phyloP scores from a whole-genome alignment of 2,888 invertebrate genomes.

The Lasius fuliginosus region DNA sequence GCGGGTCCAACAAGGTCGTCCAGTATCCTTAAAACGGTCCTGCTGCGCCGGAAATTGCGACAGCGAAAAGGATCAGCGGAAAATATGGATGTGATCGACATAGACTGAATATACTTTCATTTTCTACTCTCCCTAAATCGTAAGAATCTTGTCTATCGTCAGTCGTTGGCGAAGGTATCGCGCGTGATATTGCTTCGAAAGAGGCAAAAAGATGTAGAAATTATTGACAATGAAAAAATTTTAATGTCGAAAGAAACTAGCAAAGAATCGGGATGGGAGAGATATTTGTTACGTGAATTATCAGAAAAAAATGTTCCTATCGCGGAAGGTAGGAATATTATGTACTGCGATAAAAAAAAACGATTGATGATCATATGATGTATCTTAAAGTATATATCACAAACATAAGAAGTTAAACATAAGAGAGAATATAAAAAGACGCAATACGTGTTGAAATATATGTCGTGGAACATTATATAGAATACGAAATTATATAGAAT shows the following conservation, averaged over 20 bases:
- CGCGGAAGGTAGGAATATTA: background rate
- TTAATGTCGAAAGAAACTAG: background rate
- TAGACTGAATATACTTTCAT: slow-evolving; percentile 71
- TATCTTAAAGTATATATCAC: background rate
- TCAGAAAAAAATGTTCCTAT: background rate
- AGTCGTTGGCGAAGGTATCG: slow-evolving; percentile 39
- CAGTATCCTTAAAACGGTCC: slow-evolving; percentile 82
- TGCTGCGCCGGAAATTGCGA: slow-evolving; percentile 82
- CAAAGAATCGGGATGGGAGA: background rate
- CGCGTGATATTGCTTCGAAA: slow-evolving; percentile 35
- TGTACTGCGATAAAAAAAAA: slow-evolving; percentile 11
- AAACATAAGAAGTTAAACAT: background rate
- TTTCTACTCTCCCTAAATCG: slow-evolving; percentile 40
- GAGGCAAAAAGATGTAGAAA: background rate
- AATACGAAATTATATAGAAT: slow-evolving; percentile 29
- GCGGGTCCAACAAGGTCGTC: slow-evolving; percentile 81
- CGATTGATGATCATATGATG: slow-evolving; percentile 19
- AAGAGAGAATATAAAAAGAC: slow-evolving; percentile 3
- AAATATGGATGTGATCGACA: slow-evolving; percentile 75
- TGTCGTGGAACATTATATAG: background rate
- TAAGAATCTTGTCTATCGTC: slow-evolving; percentile 30
- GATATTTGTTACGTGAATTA: slow-evolving; percentile 23
- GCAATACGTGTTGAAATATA: slow-evolving; percentile 10
- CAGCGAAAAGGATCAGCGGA: slow-evolving; percentile 81
- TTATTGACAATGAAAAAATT: slow-evolving; percentile 17